phyloP scores from a whole-genome alignment of 2,888 invertebrate genomes.

The Tridacna gigas region DNA sequence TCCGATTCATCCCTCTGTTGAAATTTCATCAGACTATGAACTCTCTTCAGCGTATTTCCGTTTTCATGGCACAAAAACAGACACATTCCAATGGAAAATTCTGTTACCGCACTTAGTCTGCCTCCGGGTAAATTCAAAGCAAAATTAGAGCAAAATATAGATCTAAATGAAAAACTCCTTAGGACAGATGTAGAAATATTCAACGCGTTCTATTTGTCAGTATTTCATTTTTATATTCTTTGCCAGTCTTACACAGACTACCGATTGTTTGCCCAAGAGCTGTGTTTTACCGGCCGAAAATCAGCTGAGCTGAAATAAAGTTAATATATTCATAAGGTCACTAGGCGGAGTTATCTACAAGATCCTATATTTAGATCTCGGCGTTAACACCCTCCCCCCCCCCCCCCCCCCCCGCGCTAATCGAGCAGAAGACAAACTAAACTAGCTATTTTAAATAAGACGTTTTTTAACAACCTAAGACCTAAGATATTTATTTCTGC shows the following conservation, averaged over 20 bases:
- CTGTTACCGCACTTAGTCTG: background rate
- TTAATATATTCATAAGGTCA: conserved; percentile 24
- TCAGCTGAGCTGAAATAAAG: conserved; percentile 15
- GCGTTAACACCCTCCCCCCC: too few species aligned
- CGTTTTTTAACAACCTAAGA: background rate
- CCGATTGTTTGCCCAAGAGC: too few species aligned
- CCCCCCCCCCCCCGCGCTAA: background rate
- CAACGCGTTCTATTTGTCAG: too few species aligned
- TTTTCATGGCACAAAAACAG: conserved; percentile 14
- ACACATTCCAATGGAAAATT: conserved; percentile 6
- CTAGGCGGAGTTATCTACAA: background rate
- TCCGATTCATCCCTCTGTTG: conserved; percentile 5
- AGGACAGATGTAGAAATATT: too few species aligned
- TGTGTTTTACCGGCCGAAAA: background rate
- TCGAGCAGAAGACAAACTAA: background rate
- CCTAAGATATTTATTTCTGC: background rate
- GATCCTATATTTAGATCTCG: background rate
- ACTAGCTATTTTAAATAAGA: background rate
- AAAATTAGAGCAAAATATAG: too few species aligned
- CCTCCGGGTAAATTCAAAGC: too few species aligned
- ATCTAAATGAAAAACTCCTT: too few species aligned
- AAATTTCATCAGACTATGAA: conserved; percentile 18
- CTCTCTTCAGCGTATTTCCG: conserved; percentile 17
- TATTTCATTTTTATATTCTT: too few species aligned
- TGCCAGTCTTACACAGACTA: too few species aligned